phyloP scores from a whole-genome alignment of 2,113 vertebrate species.

The Epinephelus lanceolatus region DNA sequence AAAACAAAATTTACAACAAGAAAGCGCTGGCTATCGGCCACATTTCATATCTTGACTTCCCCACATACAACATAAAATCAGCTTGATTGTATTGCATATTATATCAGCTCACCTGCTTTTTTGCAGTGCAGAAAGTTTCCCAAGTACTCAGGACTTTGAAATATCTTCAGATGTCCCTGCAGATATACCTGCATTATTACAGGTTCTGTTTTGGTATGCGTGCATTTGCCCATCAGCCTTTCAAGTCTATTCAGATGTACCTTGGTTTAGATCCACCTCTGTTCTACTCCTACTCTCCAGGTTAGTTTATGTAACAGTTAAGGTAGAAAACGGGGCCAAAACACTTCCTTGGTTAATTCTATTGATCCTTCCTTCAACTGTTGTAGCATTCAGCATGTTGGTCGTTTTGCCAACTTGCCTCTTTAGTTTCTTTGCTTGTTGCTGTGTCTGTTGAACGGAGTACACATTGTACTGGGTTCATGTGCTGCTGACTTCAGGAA shows the following conservation, averaged over 20 bases:
- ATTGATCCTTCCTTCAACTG: background rate
- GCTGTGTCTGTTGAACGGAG: background rate
- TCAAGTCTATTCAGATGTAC: background rate
- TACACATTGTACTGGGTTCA: conserved; percentile 20
- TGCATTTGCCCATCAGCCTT: background rate
- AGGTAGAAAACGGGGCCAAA: background rate
- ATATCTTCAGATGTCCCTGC: background rate
- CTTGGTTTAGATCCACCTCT: conserved; percentile 14
- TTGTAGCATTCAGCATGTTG: background rate
- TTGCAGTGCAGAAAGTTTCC: background rate
- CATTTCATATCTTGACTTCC: no score
- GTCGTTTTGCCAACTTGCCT: background rate
- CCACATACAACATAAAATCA: background rate
- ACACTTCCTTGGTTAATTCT: background rate
- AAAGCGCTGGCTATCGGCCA: no score
- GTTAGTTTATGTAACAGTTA: conserved; percentile 15
- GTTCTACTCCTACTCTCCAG: conserved; percentile 1
- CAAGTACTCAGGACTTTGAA: background rate
- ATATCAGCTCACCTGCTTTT: background rate
- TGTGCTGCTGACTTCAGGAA: conserved; percentile 38
- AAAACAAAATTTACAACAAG: no score
- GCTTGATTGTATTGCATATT: background rate
- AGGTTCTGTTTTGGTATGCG: background rate
- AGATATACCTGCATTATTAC: background rate
- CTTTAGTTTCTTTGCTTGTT: background rate